Conservation (phyloP, 37 sponge, comb jelly and placozoan genomes). For the Axinella damicornis region DNA sequence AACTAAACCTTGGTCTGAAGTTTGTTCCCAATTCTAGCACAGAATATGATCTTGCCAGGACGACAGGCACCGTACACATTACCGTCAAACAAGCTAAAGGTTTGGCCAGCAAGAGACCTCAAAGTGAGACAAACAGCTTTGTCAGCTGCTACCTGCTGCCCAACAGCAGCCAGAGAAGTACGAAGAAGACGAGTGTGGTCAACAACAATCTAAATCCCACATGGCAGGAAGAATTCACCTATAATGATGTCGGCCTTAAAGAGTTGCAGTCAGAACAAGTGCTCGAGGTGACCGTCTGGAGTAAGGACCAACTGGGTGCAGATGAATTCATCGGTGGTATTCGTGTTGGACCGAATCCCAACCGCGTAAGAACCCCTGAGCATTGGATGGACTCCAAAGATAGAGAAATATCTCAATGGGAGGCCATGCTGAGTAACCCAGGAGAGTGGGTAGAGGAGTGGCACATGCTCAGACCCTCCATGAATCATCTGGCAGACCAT, state of each 20-base stretch:
- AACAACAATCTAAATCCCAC: constrained; percentile 53
- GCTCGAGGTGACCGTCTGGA: constrained; percentile 75
- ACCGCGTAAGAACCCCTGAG: neutral
- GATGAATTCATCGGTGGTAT: constrained; percentile 69
- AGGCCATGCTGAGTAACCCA: constrained; percentile 42
- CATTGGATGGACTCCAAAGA: constrained; percentile 60
- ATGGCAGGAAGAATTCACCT: constrained; percentile 54
- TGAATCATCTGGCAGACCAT: no score
- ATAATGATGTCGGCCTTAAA: constrained; percentile 5
- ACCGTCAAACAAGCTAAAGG: constrained; percentile 51
- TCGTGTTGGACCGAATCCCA: constrained; percentile 32
- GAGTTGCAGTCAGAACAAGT: constrained; percentile 41
- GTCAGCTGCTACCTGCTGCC: constrained; percentile 66
- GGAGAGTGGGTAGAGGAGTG: constrained; percentile 69
- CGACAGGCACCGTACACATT: constrained; percentile 34
- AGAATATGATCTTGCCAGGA: no score
- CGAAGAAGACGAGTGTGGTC: constrained; percentile 58
- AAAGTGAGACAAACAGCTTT: constrained; percentile 13
- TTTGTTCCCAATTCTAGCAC: no score
- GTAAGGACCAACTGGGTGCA: constrained; percentile 38
- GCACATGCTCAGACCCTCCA: constrained; percentile 47
- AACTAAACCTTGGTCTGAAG: neutral
- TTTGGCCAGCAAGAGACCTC: constrained; percentile 15
- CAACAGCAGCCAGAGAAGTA: constrained; percentile 11
- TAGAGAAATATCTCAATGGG: constrained; percentile 54